Conservation (phyloP, 2,113 vertebrate genomes). For the Callocephalon fimbriatum region DNA sequence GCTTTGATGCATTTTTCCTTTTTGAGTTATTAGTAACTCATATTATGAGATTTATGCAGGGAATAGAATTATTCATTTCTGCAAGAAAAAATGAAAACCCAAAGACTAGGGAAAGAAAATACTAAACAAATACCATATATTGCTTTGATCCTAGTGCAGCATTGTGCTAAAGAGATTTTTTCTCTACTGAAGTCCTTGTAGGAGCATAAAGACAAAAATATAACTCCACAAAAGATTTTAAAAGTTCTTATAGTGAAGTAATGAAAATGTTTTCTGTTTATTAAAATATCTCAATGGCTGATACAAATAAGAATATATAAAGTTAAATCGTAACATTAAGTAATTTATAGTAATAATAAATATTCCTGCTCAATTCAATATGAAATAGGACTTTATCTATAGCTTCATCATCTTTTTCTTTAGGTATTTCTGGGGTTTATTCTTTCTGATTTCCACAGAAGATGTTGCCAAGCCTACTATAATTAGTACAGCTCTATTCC, state of each 20-base stretch:
- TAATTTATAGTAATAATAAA: neutral
- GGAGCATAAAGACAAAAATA: neutral
- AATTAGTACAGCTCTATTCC: neutral
- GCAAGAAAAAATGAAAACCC: neutral
- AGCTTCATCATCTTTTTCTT: neutral
- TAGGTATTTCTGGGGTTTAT: neutral
- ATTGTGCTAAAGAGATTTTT: neutral
- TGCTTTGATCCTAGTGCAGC: neutral
- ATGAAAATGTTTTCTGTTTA: neutral
- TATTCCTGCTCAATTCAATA: neutral
- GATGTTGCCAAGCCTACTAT: slow-evolving; percentile 17
- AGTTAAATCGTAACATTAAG: neutral
- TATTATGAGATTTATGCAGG: neutral
- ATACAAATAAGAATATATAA: neutral
- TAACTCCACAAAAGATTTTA: neutral
- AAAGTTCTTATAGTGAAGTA: neutral
- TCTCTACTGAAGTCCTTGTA: neutral
- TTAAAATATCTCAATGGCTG: neutral
- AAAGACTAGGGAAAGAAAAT: neutral
- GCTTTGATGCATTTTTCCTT: neutral
- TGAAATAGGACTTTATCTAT: neutral
- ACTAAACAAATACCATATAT: neutral
- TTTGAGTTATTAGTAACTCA: neutral
- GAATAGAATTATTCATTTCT: neutral
- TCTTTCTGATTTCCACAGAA: neutral